Evolutionary conservation across 2,113 vertebrate species (phyloP), one percentile per base, ranked within the genome.

Genomic region (Ctenomys sociabilis): DNA sequence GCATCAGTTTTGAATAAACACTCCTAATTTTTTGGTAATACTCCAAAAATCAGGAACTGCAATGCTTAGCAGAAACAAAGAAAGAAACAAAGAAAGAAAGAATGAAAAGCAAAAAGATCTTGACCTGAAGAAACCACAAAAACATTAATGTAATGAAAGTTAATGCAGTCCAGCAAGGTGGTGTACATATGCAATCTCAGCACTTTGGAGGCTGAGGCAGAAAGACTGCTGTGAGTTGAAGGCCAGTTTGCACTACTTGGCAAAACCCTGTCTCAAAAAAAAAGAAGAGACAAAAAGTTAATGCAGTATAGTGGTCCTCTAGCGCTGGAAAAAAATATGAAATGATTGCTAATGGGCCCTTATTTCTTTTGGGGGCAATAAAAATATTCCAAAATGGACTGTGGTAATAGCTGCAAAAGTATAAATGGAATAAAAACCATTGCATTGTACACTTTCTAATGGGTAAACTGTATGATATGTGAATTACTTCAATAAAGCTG

Each of bases 331-430:
- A 32, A 30, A 96, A 96, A 87, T 17, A 92, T 8, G 52, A 43
- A 88, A 21, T 85, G n/a, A 80, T 26, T 84, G 45, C 40, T 61
- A 95, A 81, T 11, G 17, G 37, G 14, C 54, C 57, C 40, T 17
- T 2, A 3, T 66, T 78, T 83, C n/a, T 83, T 95, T 59, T 1
- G 5, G 19, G 21, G 75, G 2, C 14, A 9, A 90, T 57, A n/a
- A 86, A 90, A 90, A 94, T 94, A 85, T 16, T 91, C 68, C 90
- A 88, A 96, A 94, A 85, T 16, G 43, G 24, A 94, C 4, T 86
- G 32, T 63, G 59, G 37, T 57, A 70, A 92, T 73, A 17, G 32
- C 4, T 81, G 22, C 13, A 93, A 19, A 80, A 10, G 16, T 43
- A 19, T 80, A 80, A 78, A 52, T 52, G 75, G 22, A 52, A n/a